These are phyloP conservation scores for Paraescarpia echinospica DNA, from an alignment of 1,140 invertebrate species.

Conservation along the genomic window DNA sequence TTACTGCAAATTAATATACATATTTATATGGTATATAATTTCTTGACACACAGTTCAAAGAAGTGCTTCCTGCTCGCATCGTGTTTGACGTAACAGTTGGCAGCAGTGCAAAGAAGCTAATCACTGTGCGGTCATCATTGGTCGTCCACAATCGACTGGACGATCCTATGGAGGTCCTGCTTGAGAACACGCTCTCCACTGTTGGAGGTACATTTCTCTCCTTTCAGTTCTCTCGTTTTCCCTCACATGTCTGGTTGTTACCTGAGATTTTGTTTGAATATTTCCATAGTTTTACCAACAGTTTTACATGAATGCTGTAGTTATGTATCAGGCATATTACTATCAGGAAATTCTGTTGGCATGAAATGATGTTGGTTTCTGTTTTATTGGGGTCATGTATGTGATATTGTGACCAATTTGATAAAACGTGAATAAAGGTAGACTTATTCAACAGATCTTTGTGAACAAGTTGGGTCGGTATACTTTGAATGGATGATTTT, in stretches of 20 bases:
- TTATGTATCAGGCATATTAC: no score
- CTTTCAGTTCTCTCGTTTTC: not conserved
- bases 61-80: constrained; percentile 43
- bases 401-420: no score
- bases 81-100: constrained; percentile 78
- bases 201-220: not conserved
- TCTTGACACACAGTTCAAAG: constrained; percentile 8
- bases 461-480: no score
- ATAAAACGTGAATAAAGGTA: no score
- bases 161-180: constrained; percentile 43
- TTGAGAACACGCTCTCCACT: constrained; percentile 33
- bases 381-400: no score
- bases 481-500: no score
- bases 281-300: not conserved
- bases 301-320: not conserved
- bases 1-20: not conserved
- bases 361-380: no score
- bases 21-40: not conserved
- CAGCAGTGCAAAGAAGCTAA: constrained; percentile 89
- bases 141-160: constrained; percentile 71
- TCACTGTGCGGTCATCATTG: constrained; percentile 91
- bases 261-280: no score
- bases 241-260: not conserved
- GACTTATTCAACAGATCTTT: no score
- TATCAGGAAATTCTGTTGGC: no score